Evolutionary conservation across 2,113 vertebrate genomes (phyloP).

Genomic region (Rhineura floridana): DNA sequence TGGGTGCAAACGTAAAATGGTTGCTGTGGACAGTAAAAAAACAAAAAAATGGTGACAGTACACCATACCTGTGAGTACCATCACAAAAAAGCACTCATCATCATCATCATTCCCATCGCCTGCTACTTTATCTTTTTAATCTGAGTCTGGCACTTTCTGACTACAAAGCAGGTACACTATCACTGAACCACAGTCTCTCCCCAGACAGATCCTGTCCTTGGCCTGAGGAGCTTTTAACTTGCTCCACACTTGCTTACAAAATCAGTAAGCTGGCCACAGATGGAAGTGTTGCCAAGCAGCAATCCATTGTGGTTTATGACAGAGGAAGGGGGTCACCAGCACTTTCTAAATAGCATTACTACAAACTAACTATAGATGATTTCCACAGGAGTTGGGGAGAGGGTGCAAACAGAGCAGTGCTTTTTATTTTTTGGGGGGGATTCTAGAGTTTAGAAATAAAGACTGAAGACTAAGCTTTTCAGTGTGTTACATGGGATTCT

Average conservation of each 20-base stretch:
- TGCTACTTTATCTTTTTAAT: too few species aligned
- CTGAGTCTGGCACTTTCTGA: not conserved
- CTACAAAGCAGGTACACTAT: not conserved
- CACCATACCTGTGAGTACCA: too few species aligned
- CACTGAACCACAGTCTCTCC: not conserved
- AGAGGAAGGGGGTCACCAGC: not conserved
- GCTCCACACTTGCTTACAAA: not conserved
- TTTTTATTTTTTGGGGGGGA: not conserved
- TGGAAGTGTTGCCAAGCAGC: not conserved
- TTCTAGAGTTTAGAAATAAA: not conserved
- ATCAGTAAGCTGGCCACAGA: not conserved
- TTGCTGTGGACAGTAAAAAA: too few species aligned
- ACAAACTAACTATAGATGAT: not conserved
- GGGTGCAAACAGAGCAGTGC: not conserved
- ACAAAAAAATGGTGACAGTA: too few species aligned
- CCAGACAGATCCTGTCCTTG: not conserved
- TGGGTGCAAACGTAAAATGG: too few species aligned
- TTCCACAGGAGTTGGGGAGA: not conserved
- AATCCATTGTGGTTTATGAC: not conserved
- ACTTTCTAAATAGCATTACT: not conserved
- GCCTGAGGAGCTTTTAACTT: not conserved
- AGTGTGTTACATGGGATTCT: constrained; percentile 17
- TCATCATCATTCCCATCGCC: not conserved
- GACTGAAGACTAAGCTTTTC: not conserved
- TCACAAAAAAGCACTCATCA: not conserved